Evolutionary conservation across 2,797 vertebrate genomes (phyloP), one percentile per base, ranked within the genome.

Genomic region (Dermochelys coriacea): DNA sequence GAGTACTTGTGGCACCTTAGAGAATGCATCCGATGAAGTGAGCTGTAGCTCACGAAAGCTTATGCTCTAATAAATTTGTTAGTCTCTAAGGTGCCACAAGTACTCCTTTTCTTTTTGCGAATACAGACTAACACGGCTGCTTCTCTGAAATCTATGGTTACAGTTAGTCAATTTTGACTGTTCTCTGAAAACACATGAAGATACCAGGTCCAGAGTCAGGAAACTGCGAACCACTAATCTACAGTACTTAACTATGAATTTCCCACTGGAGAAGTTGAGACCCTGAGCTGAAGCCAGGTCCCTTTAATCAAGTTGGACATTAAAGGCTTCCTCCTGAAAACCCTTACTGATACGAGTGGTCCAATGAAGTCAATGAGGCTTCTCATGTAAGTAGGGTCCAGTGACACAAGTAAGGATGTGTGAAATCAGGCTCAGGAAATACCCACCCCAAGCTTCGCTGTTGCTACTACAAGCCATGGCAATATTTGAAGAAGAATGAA

Each of bases 371-470:
- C 12, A 0, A 93, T 45, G 71, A 85, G 91, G 80, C 84, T 85
- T 84, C 96, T 88, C 82, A 96, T 89, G 93, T 82, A 59, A 74
- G 64, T 86, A 82, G 12, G 0, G 54, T 80, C 88, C 23, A 0
- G 68, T 88, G 95, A 92, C 92, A 94, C 51, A n/a, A 86, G 91
- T 83, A 89, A 89, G 75, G 74, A 88, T 68, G 88, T 16, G 91
- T 59, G 93, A 93, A 6, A 16, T 54, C 83, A 91, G 51, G 94
- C 71, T 37, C 54, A 68, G n/a, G 64, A 37, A n/a, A 68, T n/a
- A 68, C 10, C 8, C 5, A 68, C 4, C 14, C 64, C 64, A 68
- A 64, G 9, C 9, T 68, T 68, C 64, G 68, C 21, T 37, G 64
- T 68, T 68, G 34, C 64, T 68, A 68, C 68, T 68, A 68, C 9